Evolutionary conservation across 2,797 vertebrate genomes (phyloP).

Genomic region (Pagetopsis macropterus): DNA sequence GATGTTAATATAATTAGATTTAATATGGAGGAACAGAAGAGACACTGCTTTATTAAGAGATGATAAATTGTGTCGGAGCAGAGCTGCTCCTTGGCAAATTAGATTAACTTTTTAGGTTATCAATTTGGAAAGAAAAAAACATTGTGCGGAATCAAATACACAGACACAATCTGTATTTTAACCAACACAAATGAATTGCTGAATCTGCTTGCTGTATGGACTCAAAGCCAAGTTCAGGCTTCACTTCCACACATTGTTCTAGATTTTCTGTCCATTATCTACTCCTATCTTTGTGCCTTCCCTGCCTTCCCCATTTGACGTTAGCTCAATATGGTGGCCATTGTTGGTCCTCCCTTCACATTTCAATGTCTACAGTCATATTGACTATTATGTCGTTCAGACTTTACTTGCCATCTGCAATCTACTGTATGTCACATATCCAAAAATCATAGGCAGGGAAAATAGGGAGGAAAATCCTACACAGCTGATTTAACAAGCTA

Average conservation of each 20-base stretch:
- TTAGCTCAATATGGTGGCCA: background rate
- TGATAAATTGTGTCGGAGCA: background rate
- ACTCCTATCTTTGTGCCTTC: background rate
- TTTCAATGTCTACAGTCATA: background rate
- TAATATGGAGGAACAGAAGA: conserved; percentile 39
- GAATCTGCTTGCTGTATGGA: conserved; percentile 8
- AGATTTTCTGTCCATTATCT: background rate
- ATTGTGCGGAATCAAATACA: background rate
- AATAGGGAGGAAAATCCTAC: background rate
- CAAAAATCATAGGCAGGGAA: background rate
- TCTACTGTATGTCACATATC: background rate
- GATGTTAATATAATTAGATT: conserved; percentile 49
- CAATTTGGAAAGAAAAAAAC: conserved; percentile 22
- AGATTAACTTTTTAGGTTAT: conserved; percentile 34
- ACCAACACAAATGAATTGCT: background rate
- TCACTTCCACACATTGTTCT: conserved; percentile 16
- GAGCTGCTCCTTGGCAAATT: conserved; percentile 30
- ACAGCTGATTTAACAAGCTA: background rate
- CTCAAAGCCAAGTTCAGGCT: conserved; percentile 10
- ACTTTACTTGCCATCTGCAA: background rate
- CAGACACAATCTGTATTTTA: conserved; percentile 26
- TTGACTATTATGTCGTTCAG: background rate
- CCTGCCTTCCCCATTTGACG: background rate
- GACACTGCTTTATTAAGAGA: conserved; percentile 32
- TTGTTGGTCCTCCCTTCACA: background rate